phyloP scores from a whole-genome alignment of 2,113 vertebrate genomes.

The Calyptomena viridis region DNA sequence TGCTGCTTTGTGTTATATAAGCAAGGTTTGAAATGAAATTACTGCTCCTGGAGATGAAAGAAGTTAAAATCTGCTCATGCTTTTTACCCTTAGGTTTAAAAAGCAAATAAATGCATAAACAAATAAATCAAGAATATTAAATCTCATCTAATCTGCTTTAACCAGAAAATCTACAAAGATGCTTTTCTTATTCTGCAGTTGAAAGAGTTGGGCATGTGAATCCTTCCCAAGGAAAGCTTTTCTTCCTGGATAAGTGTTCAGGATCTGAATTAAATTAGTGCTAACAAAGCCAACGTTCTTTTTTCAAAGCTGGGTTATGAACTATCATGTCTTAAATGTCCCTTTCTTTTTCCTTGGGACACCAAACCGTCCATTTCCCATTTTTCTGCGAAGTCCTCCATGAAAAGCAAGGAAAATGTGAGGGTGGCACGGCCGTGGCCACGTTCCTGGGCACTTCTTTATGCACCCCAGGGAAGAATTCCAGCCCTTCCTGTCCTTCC shows the following conservation, averaged over 20 bases:
- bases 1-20: slow-evolving; percentile 15
- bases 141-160: slow-evolving; percentile 53
- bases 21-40: slow-evolving; percentile 32
- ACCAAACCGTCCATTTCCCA: neutral
- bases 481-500: neutral
- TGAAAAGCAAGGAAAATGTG: fast-evolving
- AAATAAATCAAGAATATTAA: slow-evolving; percentile 65
- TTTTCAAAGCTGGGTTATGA: neutral
- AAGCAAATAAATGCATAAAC: slow-evolving; percentile 53
- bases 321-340: neutral
- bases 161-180: slow-evolving; percentile 3
- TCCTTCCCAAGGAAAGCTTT: neutral
- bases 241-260: neutral
- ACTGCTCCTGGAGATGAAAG: slow-evolving; percentile 43
- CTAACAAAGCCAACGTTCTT: neutral
- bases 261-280: neutral
- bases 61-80: neutral
- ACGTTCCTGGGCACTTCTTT: neutral
- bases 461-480: fast-evolving
- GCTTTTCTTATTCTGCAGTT: neutral
- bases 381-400: neutral
- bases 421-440: fast-evolving
- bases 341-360: neutral
- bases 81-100: slow-evolving; percentile 56
- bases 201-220: neutral